Evolutionary conservation across 1,140 invertebrate genomes (phyloP).

Genomic region (Whitmania pigra): DNA sequence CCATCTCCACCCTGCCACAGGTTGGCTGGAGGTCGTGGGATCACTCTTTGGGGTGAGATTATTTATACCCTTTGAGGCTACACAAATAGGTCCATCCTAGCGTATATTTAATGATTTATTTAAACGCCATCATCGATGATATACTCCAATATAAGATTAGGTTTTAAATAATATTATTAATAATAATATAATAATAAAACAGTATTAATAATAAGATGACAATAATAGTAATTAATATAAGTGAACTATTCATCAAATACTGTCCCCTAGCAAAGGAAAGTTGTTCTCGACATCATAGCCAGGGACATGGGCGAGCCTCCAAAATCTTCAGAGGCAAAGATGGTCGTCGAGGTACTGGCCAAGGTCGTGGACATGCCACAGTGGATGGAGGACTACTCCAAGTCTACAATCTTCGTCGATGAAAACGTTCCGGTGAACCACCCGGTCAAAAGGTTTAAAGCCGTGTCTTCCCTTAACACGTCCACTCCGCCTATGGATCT

Average conservation of each 20-base stretch:
- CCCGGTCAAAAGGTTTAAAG: slow-evolving; percentile 18
- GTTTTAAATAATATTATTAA: no score
- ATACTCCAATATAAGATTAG: no score
- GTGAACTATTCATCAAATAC: background rate
- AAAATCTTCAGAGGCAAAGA: slow-evolving; percentile 5
- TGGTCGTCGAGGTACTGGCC: slow-evolving; percentile 17
- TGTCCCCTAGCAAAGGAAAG: background rate
- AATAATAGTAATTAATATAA: no score
- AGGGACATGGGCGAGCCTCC: slow-evolving; percentile 19
- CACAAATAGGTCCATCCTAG: no score
- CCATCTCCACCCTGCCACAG: slow-evolving; percentile 13
- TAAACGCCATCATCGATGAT: no score
- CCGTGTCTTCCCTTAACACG: slow-evolving; percentile 17
- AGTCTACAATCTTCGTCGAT: background rate
- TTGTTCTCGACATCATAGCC: slow-evolving; percentile 14
- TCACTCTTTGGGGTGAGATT: slow-evolving; percentile 46
- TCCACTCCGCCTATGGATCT: slow-evolving; percentile 10
- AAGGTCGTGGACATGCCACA: slow-evolving; percentile 22
- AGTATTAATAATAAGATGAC: no score
- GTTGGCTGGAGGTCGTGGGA: slow-evolving; percentile 27
- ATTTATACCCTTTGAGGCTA: background rate
- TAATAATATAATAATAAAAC: no score
- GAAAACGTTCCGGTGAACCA: slow-evolving; percentile 23
- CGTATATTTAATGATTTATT: no score
- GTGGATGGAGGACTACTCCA: slow-evolving; percentile 24